Evolutionary conservation across 2,888 invertebrate genomes (phyloP), one percentile per base, ranked within the genome.

Genomic region (Carcina quercana): DNA sequence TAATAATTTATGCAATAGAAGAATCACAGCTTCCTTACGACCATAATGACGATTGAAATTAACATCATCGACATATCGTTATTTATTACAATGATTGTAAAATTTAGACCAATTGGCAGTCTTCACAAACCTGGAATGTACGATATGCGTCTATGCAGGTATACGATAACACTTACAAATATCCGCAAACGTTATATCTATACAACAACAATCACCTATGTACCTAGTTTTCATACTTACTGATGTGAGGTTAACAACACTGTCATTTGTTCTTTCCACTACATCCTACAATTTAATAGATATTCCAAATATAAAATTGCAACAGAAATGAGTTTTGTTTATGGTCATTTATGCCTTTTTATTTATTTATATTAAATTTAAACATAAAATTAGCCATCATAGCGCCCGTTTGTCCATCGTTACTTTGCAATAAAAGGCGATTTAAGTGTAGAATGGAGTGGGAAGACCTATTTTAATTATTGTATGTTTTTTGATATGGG

Each of bases 21-120:
- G 79, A 82, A 83, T 82, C 82, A 82, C 82, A 82, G 82, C 82
- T 79, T 82, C 65, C 73, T 82, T 79, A 82, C 76, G 80, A 82
- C 78, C 76, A 72, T 82, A 76, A 73, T 69, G 75, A 76, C 71
- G 71, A 74, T 75, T 72, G 73, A 79, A 82, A 80, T 73, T 61
- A 79, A 78, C 74, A 66, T 76, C 73, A 70, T 71, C 75, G 76
- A 79, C 78, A 71, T 76, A 76, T 76, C 76, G 74, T 76, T 49
- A 70, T 72, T 61, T 63, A 71, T 55, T 73, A 72, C 65, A 70
- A 71, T 74, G 72, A 72, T 76, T 82, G 74, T 82, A 83, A 78
- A 83, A 83, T 83, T 83, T 82, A 82, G 82, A 83, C 82, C 83
- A 80, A 76, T 79, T 78, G 76, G 80, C 83, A 83, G 83, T 83